Conservation (phyloP, 2,797 vertebrate genomes). For the Fratercula arctica region DNA sequence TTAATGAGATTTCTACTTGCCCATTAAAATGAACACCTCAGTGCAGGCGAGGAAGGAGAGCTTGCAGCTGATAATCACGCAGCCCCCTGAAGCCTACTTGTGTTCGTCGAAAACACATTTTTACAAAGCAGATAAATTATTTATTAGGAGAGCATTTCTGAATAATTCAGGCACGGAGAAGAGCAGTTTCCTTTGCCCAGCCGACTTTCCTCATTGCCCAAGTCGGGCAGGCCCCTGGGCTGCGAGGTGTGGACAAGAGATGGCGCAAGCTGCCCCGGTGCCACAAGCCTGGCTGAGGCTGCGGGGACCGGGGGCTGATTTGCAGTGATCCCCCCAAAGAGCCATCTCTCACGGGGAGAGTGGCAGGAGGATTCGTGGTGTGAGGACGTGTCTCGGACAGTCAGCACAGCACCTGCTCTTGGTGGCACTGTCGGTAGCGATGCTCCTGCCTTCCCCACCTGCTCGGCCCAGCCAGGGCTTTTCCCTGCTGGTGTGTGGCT, state of each 20-base stretch:
- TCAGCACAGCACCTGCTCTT: fast-evolving
- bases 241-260: neutral
- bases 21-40: neutral
- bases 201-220: fast-evolving
- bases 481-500: fast-evolving
- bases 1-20: neutral
- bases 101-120: fast-evolving
- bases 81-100: neutral
- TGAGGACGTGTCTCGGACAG: no score
- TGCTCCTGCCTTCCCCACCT: neutral
- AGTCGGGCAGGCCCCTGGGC: neutral
- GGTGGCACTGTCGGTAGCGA: neutral
- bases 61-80: neutral
- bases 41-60: neutral
- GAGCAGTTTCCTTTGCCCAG: neutral
- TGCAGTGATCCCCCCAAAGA: neutral
- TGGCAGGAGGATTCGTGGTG: fast-evolving
- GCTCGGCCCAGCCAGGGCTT: neutral
- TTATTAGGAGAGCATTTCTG: neutral
- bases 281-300: fast-evolving
- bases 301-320: neutral
- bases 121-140: neutral
- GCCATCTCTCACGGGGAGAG: fast-evolving
- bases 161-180: neutral
- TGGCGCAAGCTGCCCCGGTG: neutral